A percentile compares a stretch with the other conserved stretches of the same genome.
phyloP scores from a whole-genome alignment of 2,113 vertebrate species.

The Gobio gobio region DNA sequence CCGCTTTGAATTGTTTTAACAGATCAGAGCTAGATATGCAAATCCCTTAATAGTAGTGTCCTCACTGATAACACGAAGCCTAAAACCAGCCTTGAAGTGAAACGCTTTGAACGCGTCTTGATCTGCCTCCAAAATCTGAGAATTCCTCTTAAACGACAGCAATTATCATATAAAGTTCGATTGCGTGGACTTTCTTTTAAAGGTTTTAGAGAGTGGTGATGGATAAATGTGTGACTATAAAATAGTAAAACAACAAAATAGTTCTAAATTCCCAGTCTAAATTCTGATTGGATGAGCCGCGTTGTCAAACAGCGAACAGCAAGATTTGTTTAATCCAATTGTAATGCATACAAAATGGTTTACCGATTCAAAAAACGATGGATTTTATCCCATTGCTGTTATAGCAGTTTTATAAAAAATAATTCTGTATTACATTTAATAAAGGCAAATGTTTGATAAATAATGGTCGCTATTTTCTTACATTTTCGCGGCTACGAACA shows the following conservation, averaged over 20 bases:
- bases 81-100: constrained; percentile 32
- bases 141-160: neutral
- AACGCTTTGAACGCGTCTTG: constrained; percentile 8
- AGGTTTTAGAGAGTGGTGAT: neutral
- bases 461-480: neutral
- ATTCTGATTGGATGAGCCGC: neutral
- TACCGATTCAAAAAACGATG: no score
- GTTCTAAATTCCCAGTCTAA: neutral
- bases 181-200: neutral
- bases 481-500: neutral
- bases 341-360: neutral
- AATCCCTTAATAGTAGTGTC: constrained; percentile 61
- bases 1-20: constrained; percentile 48
- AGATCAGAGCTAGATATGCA: constrained; percentile 60
- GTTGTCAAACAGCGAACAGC: neutral
- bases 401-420: neutral
- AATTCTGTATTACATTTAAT: neutral
- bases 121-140: constrained; percentile 13
- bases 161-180: neutral
- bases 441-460: neutral
- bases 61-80: constrained; percentile 52
- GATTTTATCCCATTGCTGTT: no score
- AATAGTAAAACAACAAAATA: neutral
- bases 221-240: neutral
- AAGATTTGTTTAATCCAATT: neutral